Evolutionary conservation across 2,888 invertebrate species (phyloP).

Genomic region (Mechanitis mazaeus): DNA sequence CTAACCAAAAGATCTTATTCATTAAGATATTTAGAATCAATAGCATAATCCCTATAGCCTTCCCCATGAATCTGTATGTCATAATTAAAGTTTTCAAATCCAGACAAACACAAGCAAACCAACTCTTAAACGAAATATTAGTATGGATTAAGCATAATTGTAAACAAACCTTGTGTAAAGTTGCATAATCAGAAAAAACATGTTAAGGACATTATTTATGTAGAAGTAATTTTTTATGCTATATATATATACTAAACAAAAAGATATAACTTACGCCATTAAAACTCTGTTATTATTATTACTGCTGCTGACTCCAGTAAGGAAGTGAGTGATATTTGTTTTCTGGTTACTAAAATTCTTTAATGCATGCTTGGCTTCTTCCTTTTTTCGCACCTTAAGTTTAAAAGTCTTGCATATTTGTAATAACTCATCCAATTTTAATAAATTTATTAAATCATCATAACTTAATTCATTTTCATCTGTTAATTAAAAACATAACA

Average conservation of each 20-base stretch:
- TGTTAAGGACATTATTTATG: no score
- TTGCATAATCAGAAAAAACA: no score
- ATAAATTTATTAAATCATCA: slow-evolving; percentile 40
- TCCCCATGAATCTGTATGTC: no score
- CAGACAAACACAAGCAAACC: no score
- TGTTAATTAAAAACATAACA: slow-evolving; percentile 17
- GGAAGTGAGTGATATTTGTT: slow-evolving; percentile 45
- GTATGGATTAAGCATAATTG: no score
- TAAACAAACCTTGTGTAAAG: no score
- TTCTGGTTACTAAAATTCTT: slow-evolving; percentile 37
- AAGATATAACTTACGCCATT: slow-evolving; percentile 43
- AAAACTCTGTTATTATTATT: slow-evolving; percentile 46
- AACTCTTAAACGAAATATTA: no score
- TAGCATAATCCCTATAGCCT: no score
- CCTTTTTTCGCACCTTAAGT: slow-evolving; percentile 46
- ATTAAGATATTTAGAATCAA: no score
- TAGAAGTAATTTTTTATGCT: not conserved
- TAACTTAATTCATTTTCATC: slow-evolving; percentile 36
- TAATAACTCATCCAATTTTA: slow-evolving; percentile 50
- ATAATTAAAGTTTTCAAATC: no score
- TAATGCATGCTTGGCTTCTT: slow-evolving; percentile 43
- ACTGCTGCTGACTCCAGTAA: slow-evolving; percentile 32
- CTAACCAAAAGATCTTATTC: no score
- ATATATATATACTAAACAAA: not conserved
- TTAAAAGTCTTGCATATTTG: slow-evolving; percentile 57